These are phyloP conservation scores for Petroica traversi DNA, from an alignment of 2,113 vertebrate species.

Conservation along the genomic window DNA sequence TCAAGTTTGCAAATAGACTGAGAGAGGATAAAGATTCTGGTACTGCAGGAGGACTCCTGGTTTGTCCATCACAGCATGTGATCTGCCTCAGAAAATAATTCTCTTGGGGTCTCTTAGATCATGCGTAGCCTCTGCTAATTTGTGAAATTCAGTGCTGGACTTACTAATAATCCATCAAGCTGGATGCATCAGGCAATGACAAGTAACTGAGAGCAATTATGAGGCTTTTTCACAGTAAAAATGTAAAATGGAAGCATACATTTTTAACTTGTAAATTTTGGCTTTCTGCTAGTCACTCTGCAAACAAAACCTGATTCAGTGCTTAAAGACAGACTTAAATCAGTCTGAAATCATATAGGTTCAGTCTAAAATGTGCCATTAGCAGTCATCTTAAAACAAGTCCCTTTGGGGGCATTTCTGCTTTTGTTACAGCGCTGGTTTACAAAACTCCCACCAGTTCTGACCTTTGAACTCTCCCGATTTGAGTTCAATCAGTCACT, in stretches of 20 bases:
- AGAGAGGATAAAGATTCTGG: background rate
- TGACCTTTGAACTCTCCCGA: slow-evolving; percentile 97
- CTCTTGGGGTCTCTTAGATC: background rate
- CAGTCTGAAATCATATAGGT: background rate
- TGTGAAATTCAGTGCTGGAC: background rate
- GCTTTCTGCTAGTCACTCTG: background rate
- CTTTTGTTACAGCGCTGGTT: slow-evolving; percentile 88
- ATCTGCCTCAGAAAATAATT: background rate
- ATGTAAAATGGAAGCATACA: background rate
- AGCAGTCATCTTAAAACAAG: background rate
- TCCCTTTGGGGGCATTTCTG: slow-evolving; percentile 36
- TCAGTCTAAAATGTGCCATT: background rate
- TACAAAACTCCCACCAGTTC: slow-evolving; percentile 90
- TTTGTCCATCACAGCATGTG: background rate
- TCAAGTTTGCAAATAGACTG: background rate
- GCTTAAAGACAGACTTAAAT: background rate
- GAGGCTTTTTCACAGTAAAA: background rate
- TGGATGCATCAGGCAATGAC: background rate
- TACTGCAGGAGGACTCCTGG: background rate
- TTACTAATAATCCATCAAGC: background rate
- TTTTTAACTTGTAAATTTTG: background rate
- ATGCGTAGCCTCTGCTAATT: background rate
- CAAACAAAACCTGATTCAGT: background rate
- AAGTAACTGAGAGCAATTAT: background rate
- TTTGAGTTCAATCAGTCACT: slow-evolving; percentile 97